Evolutionary conservation across 2,113 vertebrate species (phyloP), one percentile per base, ranked within the genome.

Genomic region (Phainopepla nitens): DNA sequence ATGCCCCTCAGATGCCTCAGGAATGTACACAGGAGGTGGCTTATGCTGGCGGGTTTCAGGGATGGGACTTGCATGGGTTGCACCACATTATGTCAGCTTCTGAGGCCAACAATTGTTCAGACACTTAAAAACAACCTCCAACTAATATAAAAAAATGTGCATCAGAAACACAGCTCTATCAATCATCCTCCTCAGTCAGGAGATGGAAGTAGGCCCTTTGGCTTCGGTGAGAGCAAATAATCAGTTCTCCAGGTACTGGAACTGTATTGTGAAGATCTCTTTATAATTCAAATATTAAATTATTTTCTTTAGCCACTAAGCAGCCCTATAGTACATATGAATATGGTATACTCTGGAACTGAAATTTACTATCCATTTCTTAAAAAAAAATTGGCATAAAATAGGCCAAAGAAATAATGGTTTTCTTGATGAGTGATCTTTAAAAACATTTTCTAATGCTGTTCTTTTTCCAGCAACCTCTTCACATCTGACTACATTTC

Each of bases 401-500:
- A 39, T 81, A 53, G 13, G 64, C 66, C 66, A 93, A 89, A 73
- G 62, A 87, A 96, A 95, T 89, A 96, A 77, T 72, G 62, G 33
- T 83, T 45, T 87, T 25, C 39, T 77, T 87, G 83, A 79, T 42
- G 95, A 93, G 60, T 92, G 61, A 94, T 96, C 76, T 95, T 96
- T 93, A 79, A 93, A 97, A 95, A 93, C 3, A 64, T 90, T 94
- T 98, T 95, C 76, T 56, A 57, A 95, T 92, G 64, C 44, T 91
- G 31, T 70, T 94, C 15, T 87, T 61, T 93, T 94, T 90, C 85
- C 54, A 90, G 61, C 65, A 96, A 92, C 62, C 70, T 94, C 97
- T 97, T 96, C 83, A 93, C 23, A 78, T 96, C 92, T 93, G 89
- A 97, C 95, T 96, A 96, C 96, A 93, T 71, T 82, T 84, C 45